phyloP scores from a whole-genome alignment of 2,797 vertebrate species.

The Sarcoramphus papa region DNA sequence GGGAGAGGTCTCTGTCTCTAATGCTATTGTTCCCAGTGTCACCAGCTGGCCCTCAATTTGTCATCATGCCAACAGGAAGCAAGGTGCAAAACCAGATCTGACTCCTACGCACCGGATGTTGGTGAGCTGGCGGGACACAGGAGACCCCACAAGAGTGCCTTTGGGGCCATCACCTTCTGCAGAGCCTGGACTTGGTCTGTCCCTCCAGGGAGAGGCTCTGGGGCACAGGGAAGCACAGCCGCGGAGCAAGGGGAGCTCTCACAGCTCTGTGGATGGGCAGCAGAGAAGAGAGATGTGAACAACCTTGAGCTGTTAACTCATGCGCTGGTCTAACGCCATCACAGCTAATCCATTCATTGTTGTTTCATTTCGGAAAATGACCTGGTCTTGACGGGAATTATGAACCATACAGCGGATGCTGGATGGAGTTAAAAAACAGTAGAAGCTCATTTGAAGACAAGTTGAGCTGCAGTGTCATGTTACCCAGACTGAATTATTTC shows the following conservation, averaged over 20 bases:
- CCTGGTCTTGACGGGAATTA: neutral
- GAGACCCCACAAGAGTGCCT: neutral
- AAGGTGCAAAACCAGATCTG: slow-evolving; percentile 18
- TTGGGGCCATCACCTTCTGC: neutral
- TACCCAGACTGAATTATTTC: slow-evolving; percentile 47
- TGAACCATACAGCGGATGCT: neutral
- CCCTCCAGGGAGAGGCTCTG: neutral
- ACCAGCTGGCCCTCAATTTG: slow-evolving; percentile 7
- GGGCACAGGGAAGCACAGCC: neutral
- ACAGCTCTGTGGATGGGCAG: neutral
- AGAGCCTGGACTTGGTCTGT: neutral
- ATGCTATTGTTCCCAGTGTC: slow-evolving; percentile 36
- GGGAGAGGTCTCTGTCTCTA: slow-evolving; percentile 12
- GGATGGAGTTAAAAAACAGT: neutral
- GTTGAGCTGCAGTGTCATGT: slow-evolving; percentile 1
- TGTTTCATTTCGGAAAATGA: neutral
- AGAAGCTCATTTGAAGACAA: neutral
- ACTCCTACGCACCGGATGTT: neutral
- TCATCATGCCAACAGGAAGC: slow-evolving; percentile 27
- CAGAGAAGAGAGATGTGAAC: neutral
- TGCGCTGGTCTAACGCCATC: accelerated
- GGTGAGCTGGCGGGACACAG: accelerated
- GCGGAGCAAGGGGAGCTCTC: neutral
- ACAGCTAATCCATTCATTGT: neutral
- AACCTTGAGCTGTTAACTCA: neutral